A percentile compares a stretch with the other conserved stretches of the same genome.
Evolutionary conservation across 2,888 invertebrate genomes (phyloP).

Genomic region (Morpho deidamia): DNA sequence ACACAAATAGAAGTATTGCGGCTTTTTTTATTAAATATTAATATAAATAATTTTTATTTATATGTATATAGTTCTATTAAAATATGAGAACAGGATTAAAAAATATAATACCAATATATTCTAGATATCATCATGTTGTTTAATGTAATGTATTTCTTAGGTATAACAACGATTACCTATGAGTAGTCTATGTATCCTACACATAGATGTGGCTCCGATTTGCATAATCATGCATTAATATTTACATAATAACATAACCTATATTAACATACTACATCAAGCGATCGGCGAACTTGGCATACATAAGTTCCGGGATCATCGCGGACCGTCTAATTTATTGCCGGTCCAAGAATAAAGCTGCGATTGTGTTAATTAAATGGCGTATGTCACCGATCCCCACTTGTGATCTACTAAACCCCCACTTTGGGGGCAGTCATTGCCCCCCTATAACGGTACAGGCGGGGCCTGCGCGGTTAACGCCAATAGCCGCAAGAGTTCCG

Average conservation of each 20-base stretch:
- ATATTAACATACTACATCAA: constrained; percentile 1
- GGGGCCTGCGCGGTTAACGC: constrained; percentile 63
- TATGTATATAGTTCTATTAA: too few species aligned
- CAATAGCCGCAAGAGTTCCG: constrained; percentile 64
- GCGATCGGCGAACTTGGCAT: not conserved
- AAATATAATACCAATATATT: too few species aligned
- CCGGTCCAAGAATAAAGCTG: constrained; percentile 16
- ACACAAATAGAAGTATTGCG: too few species aligned
- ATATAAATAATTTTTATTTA: too few species aligned
- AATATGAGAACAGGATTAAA: too few species aligned
- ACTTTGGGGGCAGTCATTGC: constrained; percentile 66
- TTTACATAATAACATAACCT: not conserved
- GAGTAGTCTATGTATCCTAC: too few species aligned
- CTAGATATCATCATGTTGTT: too few species aligned
- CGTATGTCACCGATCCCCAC: constrained; percentile 63
- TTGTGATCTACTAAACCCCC: constrained; percentile 65
- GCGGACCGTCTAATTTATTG: constrained; percentile 11
- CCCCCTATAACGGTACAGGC: constrained; percentile 75
- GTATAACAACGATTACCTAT: not conserved
- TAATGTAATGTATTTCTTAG: too few species aligned
- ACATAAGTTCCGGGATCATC: constrained; percentile 10
- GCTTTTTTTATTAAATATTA: too few species aligned
- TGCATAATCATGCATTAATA: constrained; percentile 1
- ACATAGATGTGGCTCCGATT: not conserved
- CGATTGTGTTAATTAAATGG: constrained; percentile 61